Conservation (phyloP, 2,797 vertebrate species). For the Phataginus tetradactyla region DNA sequence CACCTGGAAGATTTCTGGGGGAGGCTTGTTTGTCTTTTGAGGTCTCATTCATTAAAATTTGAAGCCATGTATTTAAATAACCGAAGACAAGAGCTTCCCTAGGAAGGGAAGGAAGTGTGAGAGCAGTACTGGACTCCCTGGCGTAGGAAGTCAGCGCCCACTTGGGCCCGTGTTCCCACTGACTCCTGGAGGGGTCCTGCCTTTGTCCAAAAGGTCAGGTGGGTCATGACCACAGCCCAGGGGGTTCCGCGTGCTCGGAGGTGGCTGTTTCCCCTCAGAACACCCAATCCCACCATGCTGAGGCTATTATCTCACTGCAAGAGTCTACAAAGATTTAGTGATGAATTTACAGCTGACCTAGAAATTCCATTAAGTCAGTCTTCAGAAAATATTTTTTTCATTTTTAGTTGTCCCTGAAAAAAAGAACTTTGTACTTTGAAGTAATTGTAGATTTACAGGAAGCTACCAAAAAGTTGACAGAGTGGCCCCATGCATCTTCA, state of each 20-base stretch:
- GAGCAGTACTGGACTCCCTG: background rate
- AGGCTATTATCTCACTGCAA: background rate
- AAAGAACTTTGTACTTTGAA: background rate
- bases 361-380: background rate
- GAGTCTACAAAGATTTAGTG: background rate
- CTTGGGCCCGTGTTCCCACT: background rate
- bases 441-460: background rate
- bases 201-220: background rate
- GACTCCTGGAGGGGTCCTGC: background rate
- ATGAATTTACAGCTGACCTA: background rate
- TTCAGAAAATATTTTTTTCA: background rate
- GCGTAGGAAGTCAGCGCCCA: too few relatives aligned
- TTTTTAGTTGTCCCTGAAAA: background rate
- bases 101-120: background rate
- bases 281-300: too few relatives aligned
- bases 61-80: background rate
- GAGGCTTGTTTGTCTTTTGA: background rate
- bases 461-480: background rate
- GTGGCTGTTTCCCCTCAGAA: background rate
- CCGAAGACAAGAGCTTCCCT: background rate
- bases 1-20: fast-evolving
- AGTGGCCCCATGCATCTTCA: background rate
- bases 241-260: background rate
- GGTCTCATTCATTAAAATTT: background rate
- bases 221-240: background rate